A percentile compares a stretch with the other conserved stretches of the same genome.
Conservation (phyloP, 2,113 vertebrate species). For the Pedionomus torquatus region DNA sequence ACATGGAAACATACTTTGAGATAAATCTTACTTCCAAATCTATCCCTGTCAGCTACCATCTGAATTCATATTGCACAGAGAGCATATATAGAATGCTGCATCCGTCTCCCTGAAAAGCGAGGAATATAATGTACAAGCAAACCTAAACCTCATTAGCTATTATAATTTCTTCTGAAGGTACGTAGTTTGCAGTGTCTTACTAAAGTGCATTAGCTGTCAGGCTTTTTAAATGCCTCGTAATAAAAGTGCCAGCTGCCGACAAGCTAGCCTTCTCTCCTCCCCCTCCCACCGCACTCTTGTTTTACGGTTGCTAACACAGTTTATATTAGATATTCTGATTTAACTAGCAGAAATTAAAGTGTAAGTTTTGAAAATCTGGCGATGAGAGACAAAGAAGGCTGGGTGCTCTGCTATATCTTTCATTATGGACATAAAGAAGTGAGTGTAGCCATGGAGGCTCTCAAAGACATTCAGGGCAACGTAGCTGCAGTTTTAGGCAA, state of each 20-base stretch:
- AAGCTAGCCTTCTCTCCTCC: neutral
- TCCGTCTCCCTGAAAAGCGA: neutral
- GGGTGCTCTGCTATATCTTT: neutral
- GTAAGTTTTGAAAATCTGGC: neutral
- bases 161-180: slow-evolving; percentile 7
- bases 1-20: slow-evolving; percentile 28
- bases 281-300: neutral
- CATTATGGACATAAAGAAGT: neutral
- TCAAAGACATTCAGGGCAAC: neutral
- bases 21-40: slow-evolving; percentile 47
- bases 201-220: neutral
- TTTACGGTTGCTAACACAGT: neutral
- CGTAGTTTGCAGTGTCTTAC: neutral
- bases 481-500: neutral
- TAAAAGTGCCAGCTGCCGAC: neutral
- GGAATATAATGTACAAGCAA: neutral
- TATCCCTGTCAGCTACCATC: neutral
- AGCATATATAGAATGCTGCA: neutral
- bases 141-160: slow-evolving; percentile 28
- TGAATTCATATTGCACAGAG: slow-evolving; percentile 8
- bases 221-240: slow-evolving; percentile 1
- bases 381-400: neutral
- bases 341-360: slow-evolving; percentile 18
- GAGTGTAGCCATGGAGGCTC: neutral
- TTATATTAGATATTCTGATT: slow-evolving; percentile 8